phyloP scores from a whole-genome alignment of 2,888 invertebrate genomes.

The Platycheirus albimanus region DNA sequence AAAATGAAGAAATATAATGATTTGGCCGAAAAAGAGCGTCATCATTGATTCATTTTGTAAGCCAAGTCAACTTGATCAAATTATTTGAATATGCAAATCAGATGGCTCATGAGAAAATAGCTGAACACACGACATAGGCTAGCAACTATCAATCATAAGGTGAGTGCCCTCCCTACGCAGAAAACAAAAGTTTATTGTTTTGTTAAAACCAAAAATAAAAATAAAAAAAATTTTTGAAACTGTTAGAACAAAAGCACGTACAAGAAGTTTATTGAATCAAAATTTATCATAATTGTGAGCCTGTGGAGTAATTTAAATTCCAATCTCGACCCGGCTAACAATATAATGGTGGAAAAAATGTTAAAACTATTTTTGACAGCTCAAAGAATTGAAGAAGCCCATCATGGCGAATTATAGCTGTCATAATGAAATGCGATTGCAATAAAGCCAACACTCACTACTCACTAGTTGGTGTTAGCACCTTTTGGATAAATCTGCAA shows the following conservation, averaged over 20 bases:
- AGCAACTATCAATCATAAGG: conserved; percentile 37
- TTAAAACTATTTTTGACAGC: conserved; percentile 33
- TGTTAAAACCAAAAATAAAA: background rate
- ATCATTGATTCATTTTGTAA: conserved; percentile 48
- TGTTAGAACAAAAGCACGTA: conserved; percentile 60
- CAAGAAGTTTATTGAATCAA: conserved; percentile 38
- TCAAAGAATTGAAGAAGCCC: background rate
- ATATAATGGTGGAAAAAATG: conserved; percentile 17
- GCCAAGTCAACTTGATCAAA: conserved; percentile 24
- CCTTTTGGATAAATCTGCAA: conserved; percentile 48
- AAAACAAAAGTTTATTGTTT: conserved; percentile 66
- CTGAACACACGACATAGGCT: background rate
- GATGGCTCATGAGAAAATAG: conserved; percentile 27
- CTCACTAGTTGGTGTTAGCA: conserved; percentile 7
- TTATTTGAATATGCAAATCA: conserved; percentile 35
- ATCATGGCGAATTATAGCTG: too few relatives aligned
- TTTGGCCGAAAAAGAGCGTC: background rate
- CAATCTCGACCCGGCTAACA: background rate
- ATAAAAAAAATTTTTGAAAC: too few relatives aligned
- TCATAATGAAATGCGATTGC: conserved; percentile 16
- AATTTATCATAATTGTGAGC: conserved; percentile 55
- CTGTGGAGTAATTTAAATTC: conserved; percentile 28
- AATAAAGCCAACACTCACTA: background rate
- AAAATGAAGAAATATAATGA: background rate
- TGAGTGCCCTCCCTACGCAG: conserved; percentile 52